Evolutionary conservation across 2,797 vertebrate genomes (phyloP).

Genomic region (Varecia variegata): DNA sequence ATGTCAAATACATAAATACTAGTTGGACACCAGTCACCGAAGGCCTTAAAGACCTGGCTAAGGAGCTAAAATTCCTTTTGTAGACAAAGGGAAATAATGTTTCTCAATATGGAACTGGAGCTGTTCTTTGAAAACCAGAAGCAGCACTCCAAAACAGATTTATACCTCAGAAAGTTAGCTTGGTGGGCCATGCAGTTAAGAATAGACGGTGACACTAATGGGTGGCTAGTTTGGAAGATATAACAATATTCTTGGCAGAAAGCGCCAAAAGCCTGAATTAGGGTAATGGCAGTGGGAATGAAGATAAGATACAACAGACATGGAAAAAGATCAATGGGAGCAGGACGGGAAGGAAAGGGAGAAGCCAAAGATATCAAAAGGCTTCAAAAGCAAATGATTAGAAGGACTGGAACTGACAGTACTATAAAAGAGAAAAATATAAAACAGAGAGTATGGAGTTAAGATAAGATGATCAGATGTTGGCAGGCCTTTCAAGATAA

Average conservation of each 20-base stretch:
- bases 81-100: neutral
- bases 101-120: neutral
- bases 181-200: neutral
- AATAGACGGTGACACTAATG: neutral
- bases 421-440: neutral
- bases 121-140: neutral
- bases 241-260: neutral
- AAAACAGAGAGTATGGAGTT: neutral
- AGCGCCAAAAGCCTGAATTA: neutral
- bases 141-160: neutral
- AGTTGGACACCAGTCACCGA: neutral
- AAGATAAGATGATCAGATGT: neutral
- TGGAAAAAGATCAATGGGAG: neutral
- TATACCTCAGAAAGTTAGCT: neutral
- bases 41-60: neutral
- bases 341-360: neutral
- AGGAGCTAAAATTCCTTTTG: neutral
- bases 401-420: neutral
- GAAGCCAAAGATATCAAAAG: neutral
- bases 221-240: neutral
- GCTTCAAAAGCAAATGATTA: neutral
- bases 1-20: neutral
- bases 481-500: constrained; percentile 10
- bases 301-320: neutral
- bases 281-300: neutral